These are phyloP conservation scores for Drosophila fulvimacula DNA, from an alignment of 2,888 invertebrate genomes.

Conservation along the genomic window DNA sequence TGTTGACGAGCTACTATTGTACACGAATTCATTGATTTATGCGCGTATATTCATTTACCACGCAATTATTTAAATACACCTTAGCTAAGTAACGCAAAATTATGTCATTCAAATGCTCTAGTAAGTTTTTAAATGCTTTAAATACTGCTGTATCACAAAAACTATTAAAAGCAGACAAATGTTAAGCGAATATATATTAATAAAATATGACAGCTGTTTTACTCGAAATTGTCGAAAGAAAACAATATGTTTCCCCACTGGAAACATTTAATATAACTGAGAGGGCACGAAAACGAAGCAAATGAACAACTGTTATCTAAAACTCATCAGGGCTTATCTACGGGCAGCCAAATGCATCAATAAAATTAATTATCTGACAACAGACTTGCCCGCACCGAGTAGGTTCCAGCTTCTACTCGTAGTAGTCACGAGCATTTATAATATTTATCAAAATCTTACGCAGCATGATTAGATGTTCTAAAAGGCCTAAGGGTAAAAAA, in stretches of 20 bases:
- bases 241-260: slow-evolving; percentile 3
- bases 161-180: slow-evolving; percentile 16
- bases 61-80: slow-evolving; percentile 23
- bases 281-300: slow-evolving; percentile 5
- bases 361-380: slow-evolving; percentile 64
- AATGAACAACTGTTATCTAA: slow-evolving; percentile 46
- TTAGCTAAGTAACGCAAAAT: slow-evolving; percentile 37
- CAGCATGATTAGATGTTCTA: slow-evolving; percentile 25
- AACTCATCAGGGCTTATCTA: slow-evolving; percentile 57
- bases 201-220: slow-evolving; percentile 4
- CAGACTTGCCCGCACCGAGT: slow-evolving; percentile 17
- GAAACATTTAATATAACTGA: slow-evolving; percentile 33
- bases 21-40: slow-evolving; percentile 10
- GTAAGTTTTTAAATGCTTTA: slow-evolving; percentile 20
- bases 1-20: slow-evolving; percentile 9
- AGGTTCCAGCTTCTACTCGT: slow-evolving; percentile 4
- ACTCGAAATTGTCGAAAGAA: background rate
- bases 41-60: slow-evolving; percentile 6
- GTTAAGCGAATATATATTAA: slow-evolving; percentile 20
- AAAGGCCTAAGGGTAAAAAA: too few relatives aligned
- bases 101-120: slow-evolving; percentile 21
- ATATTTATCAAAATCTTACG: slow-evolving; percentile 9
- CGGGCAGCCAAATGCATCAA: slow-evolving; percentile 70
- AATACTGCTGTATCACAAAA: slow-evolving; percentile 12
- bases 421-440: slow-evolving; percentile 25